Evolutionary conservation across 1,140 invertebrate species (phyloP).

Genomic region (Ostrea edulis): DNA sequence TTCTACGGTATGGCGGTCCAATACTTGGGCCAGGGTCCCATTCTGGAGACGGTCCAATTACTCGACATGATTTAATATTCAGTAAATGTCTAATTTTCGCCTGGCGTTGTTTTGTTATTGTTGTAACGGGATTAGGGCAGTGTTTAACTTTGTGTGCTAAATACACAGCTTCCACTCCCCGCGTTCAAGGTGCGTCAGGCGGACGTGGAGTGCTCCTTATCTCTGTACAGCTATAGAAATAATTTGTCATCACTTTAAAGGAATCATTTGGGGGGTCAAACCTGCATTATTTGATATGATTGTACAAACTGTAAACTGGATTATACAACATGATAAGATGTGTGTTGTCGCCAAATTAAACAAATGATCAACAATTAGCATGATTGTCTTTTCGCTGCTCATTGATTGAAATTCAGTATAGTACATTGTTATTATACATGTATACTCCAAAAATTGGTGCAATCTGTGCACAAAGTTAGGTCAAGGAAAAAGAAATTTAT

Average conservation of each 20-base stretch:
- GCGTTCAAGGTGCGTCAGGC: not conserved
- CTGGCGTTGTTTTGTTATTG: not conserved
- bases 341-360: constrained; percentile 2
- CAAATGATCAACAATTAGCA: not conserved
- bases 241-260: constrained; percentile 31
- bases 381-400: constrained; percentile 8
- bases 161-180: not conserved
- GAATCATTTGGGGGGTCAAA: constrained; percentile 11
- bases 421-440: not conserved
- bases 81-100: not conserved
- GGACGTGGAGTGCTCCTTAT: not conserved
- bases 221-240: not conserved
- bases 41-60: too few species aligned
- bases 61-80: too few species aligned
- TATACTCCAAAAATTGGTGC: not conserved
- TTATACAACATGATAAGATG: constrained; percentile 20
- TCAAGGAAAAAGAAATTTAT: not conserved
- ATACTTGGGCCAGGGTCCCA: too few species aligned
- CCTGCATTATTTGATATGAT: not conserved
- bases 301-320: not conserved
- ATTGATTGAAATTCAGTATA: not conserved
- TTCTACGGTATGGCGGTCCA: too few species aligned
- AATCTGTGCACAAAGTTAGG: not conserved
- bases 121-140: not conserved
- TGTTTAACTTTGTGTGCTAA: not conserved